Conservation (phyloP, 2,113 vertebrate genomes). For the Zootoca vivipara region DNA sequence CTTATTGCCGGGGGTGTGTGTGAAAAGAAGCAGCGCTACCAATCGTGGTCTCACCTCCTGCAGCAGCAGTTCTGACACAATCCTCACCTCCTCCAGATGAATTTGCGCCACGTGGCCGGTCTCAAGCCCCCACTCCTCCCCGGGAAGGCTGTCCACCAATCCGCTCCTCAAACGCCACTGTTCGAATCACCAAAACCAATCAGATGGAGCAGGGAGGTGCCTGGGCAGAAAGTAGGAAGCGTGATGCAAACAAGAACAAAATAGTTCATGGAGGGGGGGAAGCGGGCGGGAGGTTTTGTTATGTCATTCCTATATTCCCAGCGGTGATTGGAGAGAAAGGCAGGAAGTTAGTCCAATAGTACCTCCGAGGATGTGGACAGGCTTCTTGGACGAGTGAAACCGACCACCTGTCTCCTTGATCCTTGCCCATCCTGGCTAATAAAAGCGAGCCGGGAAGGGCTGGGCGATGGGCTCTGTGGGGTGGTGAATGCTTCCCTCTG, state of each 20-base stretch:
- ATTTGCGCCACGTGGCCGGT: not conserved
- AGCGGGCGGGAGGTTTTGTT: not conserved
- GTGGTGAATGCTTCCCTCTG: too few species aligned
- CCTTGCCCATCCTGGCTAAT: too few species aligned
- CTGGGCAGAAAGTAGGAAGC: rapidly evolving
- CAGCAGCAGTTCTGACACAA: not conserved
- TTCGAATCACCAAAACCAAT: not conserved
- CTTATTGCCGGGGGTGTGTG: not conserved
- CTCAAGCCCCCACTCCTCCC: not conserved
- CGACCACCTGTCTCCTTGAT: too few species aligned
- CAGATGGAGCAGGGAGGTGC: not conserved
- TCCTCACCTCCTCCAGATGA: not conserved
- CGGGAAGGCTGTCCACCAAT: not conserved
- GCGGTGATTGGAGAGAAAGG: not conserved
- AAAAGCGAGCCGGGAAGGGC: too few species aligned
- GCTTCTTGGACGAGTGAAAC: too few species aligned
- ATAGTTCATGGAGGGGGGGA: not conserved
- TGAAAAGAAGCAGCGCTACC: not conserved
- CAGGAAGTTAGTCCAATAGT: not conserved
- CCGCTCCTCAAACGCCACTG: not conserved
- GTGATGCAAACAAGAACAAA: too few species aligned
- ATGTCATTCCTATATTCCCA: too few species aligned
- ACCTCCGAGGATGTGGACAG: too few species aligned
- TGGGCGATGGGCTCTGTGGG: too few species aligned
- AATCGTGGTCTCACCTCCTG: not conserved